A percentile compares a stretch with the other conserved stretches of the same genome.
Conservation (phyloP, 2,113 vertebrate species). For the Apaloderma vittatum region DNA sequence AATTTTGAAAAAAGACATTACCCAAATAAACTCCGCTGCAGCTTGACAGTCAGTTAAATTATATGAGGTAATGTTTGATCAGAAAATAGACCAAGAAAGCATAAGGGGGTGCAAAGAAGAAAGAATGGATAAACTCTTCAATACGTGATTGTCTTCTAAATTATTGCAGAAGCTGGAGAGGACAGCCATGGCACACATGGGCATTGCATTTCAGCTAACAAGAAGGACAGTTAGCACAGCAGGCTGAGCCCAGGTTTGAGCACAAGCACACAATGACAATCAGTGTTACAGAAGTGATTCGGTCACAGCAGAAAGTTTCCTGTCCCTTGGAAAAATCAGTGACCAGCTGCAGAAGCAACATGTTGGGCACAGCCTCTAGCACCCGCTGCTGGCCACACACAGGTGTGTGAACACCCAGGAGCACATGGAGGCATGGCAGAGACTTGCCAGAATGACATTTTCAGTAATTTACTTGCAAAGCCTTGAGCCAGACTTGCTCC, state of each 20-base stretch:
- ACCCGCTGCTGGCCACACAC: fast-evolving
- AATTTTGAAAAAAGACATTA: conserved; percentile 65
- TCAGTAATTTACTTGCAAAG: background rate
- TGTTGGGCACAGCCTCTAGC: fast-evolving
- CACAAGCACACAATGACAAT: background rate
- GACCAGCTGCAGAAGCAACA: background rate
- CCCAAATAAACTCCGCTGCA: conserved; percentile 32
- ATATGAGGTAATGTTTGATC: background rate
- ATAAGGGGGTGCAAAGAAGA: background rate
- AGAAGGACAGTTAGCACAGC: background rate
- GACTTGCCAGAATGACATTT: background rate
- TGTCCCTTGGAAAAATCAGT: background rate
- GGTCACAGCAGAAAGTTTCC: background rate
- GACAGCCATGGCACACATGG: fast-evolving
- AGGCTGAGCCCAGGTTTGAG: background rate
- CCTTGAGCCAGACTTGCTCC: background rate
- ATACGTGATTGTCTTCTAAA: background rate
- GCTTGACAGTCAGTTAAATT: conserved; percentile 36
- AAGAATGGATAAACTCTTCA: background rate
- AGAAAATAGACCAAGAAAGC: background rate
- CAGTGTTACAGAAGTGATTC: fast-evolving
- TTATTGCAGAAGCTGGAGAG: background rate
- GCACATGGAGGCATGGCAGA: fast-evolving
- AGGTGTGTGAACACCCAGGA: background rate
- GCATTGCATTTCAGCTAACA: background rate